Evolutionary conservation across 1,140 invertebrate species (phyloP).

Genomic region (Drosophila burlai): DNA sequence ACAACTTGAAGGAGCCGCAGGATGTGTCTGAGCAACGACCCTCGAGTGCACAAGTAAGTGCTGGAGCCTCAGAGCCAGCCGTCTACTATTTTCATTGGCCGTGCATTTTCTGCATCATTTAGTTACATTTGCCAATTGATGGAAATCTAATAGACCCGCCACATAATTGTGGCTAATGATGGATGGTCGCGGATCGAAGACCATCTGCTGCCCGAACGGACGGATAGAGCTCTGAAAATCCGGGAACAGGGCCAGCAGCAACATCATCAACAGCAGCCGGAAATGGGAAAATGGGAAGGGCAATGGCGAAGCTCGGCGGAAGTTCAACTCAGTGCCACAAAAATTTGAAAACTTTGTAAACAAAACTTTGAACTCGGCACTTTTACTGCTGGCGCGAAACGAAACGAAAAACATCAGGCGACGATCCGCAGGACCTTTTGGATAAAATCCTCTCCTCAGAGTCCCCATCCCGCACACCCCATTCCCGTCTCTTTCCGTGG

Average conservation of each 20-base stretch:
- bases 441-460: conserved; percentile 26
- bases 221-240: conserved; percentile 17
- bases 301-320: conserved; percentile 46
- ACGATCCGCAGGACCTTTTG: conserved; percentile 69
- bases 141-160: conserved; percentile 70
- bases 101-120: conserved; percentile 77
- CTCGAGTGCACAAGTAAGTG: conserved; percentile 61
- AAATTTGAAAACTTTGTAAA: conserved; percentile 84
- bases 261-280: conserved; percentile 67
- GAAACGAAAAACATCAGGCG: conserved; percentile 72
- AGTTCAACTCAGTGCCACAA: conserved; percentile 82
- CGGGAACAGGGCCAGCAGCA: conserved; percentile 32
- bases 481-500: background rate
- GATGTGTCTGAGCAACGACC: conserved; percentile 52
- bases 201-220: conserved; percentile 30
- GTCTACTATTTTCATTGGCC: conserved; percentile 2
- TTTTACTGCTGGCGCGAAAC: conserved; percentile 73
- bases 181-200: conserved; percentile 57
- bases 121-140: conserved; percentile 51
- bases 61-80: conserved; percentile 1
- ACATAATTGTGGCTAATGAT: conserved; percentile 80
- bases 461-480: background rate
- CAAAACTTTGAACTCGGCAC: conserved; percentile 78
- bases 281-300: conserved; percentile 42
- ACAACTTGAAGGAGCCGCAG: conserved; percentile 70